phyloP scores from a whole-genome alignment of 2,797 vertebrate species.

The Columba guinea region DNA sequence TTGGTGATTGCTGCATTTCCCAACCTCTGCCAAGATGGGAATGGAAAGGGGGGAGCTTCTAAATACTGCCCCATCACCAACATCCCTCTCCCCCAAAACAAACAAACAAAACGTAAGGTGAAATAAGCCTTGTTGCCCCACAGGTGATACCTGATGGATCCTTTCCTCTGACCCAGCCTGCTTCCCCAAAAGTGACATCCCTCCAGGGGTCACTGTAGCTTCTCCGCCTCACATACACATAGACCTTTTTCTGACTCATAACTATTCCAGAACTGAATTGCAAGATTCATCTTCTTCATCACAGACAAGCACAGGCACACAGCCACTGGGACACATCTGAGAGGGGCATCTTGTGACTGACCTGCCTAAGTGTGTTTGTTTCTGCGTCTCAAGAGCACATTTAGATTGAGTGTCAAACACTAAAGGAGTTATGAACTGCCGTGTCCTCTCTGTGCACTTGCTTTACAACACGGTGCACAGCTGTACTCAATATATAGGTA shows the following conservation, averaged over 20 bases:
- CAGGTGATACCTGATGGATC: rapidly evolving
- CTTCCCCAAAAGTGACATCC: too few relatives aligned
- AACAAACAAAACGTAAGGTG: too few relatives aligned
- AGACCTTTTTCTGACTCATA: not conserved
- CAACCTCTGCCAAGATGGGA: not conserved
- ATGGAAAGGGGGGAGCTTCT: not conserved
- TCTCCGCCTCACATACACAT: not conserved
- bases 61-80: not conserved
- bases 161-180: not conserved
- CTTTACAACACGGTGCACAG: not conserved
- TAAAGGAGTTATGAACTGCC: not conserved
- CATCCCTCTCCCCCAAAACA: rapidly evolving
- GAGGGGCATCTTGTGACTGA: not conserved
- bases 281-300: not conserved
- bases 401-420: not conserved
- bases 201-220: not conserved
- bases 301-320: not conserved
- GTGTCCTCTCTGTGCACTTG: not conserved
- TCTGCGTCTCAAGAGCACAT: not conserved
- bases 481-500: not conserved
- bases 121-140: not conserved
- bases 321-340: not conserved
- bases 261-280: not conserved
- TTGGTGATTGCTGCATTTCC: not conserved
- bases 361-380: not conserved